Conservation (phyloP, 2,113 vertebrate genomes). For the Heterocephalus glaber region DNA sequence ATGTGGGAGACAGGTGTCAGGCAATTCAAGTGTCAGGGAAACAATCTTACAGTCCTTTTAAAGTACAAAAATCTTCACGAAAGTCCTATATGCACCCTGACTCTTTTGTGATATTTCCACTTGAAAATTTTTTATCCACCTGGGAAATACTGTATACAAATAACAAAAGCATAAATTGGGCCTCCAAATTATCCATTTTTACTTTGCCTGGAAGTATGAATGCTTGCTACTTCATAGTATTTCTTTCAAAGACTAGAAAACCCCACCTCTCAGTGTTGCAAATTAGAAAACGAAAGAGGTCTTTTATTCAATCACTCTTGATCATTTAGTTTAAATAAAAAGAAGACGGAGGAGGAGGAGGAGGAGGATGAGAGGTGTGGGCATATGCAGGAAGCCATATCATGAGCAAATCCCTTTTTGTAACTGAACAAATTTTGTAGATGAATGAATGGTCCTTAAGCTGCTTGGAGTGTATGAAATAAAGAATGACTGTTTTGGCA, state of each 20-base stretch:
- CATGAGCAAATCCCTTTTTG: not conserved
- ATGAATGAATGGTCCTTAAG: not conserved
- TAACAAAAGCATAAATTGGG: not conserved
- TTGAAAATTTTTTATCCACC: not conserved
- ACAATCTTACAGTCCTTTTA: not conserved
- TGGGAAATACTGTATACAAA: not conserved
- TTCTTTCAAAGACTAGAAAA: not conserved
- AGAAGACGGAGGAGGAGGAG: not conserved
- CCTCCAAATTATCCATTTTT: not conserved
- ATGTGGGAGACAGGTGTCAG: not conserved
- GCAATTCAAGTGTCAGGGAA: not conserved
- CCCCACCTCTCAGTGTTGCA: not conserved
- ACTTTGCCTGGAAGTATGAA: not conserved
- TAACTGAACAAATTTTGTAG: not conserved
- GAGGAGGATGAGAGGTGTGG: not conserved
- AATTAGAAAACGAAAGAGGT: conserved; percentile 1
- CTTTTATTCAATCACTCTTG: not conserved
- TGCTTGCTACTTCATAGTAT: not conserved
- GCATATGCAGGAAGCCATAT: not conserved
- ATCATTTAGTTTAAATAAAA: not conserved
- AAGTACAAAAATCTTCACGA: not conserved
- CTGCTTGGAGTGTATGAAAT: not conserved
- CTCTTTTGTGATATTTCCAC: not conserved
- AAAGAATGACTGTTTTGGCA: not conserved
- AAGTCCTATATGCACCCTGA: not conserved